A percentile compares a stretch with the other conserved stretches of the same genome.
These are phyloP conservation scores for Charanyca ferruginea DNA, from an alignment of 2,888 invertebrate species.

Conservation along the genomic window DNA sequence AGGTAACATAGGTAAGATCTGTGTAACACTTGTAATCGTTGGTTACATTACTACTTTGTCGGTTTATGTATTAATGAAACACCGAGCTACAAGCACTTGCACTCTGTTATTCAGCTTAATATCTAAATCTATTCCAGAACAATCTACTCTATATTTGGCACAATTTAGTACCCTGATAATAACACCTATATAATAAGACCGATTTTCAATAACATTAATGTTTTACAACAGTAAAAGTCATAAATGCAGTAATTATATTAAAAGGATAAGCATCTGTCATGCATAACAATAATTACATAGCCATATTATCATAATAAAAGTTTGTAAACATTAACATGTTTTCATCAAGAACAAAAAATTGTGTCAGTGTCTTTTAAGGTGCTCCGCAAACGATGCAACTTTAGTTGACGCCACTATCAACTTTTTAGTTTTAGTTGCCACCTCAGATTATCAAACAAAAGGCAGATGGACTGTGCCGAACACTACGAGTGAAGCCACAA, in stretches of 20 bases:
- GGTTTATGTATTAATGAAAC: no score
- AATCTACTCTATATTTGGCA: conserved; percentile 62
- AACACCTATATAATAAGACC: conserved; percentile 25
- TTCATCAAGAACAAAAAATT: conserved; percentile 1
- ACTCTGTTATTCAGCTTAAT: conserved; percentile 15
- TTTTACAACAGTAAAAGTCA: conserved; percentile 20
- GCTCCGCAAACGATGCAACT: no score
- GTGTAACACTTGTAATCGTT: neutral
- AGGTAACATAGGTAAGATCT: no score
- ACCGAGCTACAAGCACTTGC: conserved; percentile 6
- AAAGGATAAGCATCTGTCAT: neutral
- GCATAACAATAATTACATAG: neutral
- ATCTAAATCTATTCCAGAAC: conserved; percentile 37
- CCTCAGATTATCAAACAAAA: no score
- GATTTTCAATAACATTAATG: conserved; percentile 8
- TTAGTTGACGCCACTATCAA: no score
- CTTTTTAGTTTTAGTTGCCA: no score
- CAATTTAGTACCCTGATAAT: conserved; percentile 62
- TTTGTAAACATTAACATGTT: conserved; percentile 1
- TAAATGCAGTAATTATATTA: conserved; percentile 10
- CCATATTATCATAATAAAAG: neutral
- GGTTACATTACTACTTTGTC: neutral
- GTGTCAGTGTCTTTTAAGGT: neutral
- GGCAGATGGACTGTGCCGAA: no score
- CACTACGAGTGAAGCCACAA: no score